These are phyloP conservation scores for Xanthia togata DNA, from an alignment of 2,888 invertebrate species.

Conservation along the genomic window DNA sequence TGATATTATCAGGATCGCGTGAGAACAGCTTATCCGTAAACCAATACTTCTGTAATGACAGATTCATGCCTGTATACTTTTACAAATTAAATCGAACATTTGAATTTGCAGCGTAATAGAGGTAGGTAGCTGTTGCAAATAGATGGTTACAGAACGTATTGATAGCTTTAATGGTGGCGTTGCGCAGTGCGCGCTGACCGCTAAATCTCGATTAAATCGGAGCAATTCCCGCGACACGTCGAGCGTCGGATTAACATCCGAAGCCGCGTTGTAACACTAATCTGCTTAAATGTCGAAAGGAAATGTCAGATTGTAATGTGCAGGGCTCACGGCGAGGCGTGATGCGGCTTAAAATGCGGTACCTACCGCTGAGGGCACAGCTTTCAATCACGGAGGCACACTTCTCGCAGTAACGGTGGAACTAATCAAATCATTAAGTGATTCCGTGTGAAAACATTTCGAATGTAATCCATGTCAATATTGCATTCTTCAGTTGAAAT, in stretches of 20 bases:
- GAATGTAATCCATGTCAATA: not conserved
- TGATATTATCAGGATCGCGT: constrained; percentile 64
- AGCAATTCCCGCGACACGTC: constrained; percentile 88
- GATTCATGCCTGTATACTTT: constrained; percentile 35
- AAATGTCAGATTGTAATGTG: constrained; percentile 90
- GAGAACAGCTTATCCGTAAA: constrained; percentile 66
- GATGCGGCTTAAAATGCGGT: constrained; percentile 83
- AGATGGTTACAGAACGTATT: constrained; percentile 47
- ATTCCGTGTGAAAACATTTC: constrained; percentile 7
- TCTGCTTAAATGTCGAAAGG: constrained; percentile 90
- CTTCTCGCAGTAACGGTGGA: constrained; percentile 40
- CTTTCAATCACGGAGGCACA: constrained; percentile 70
- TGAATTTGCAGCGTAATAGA: constrained; percentile 53
- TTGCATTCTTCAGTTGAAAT: not conserved
- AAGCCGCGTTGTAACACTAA: constrained; percentile 88
- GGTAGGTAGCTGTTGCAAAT: constrained; percentile 59
- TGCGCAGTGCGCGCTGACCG: constrained; percentile 76
- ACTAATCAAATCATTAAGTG: constrained; percentile 25
- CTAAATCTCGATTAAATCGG: constrained; percentile 86
- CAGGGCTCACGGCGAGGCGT: constrained; percentile 82
- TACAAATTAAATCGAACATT: constrained; percentile 46
- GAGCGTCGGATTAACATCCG: constrained; percentile 89
- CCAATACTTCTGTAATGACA: constrained; percentile 57
- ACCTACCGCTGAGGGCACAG: constrained; percentile 81
- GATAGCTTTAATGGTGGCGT: constrained; percentile 68